Evolutionary conservation across 1,140 invertebrate species (phyloP).

Genomic region (Pachyrhynchus sulphureomaculatus): DNA sequence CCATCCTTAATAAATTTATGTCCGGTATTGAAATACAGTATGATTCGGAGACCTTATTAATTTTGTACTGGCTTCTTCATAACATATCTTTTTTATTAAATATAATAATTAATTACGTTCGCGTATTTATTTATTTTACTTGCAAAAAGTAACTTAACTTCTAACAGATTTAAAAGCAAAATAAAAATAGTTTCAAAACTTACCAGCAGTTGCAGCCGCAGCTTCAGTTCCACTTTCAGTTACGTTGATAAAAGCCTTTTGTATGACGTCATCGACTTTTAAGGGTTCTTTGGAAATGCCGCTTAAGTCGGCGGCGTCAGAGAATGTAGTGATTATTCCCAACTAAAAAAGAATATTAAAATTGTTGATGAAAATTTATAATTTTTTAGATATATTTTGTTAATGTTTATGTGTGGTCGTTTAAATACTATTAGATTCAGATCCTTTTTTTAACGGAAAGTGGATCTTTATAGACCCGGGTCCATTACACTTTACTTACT

Average conservation of each 20-base stretch:
- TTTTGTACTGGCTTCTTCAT: too few relatives aligned
- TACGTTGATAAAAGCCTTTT: constrained; percentile 68
- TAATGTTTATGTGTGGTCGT: neutral
- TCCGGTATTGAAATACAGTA: too few relatives aligned
- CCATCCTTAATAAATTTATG: too few relatives aligned
- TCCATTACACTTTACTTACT: too few relatives aligned
- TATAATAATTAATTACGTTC: too few relatives aligned
- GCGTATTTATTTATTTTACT: too few relatives aligned
- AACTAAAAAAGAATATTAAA: constrained; percentile 46
- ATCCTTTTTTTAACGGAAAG: too few relatives aligned
- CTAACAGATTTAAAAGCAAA: neutral
- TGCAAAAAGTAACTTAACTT: neutral
- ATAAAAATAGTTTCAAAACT: constrained; percentile 24
- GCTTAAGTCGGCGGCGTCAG: constrained; percentile 54
- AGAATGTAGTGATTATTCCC: constrained; percentile 57
- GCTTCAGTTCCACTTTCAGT: constrained; percentile 70
- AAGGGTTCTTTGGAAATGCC: constrained; percentile 50
- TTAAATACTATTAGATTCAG: too few relatives aligned
- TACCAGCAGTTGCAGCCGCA: constrained; percentile 61
- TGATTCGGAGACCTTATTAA: too few relatives aligned
- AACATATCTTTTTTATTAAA: too few relatives aligned
- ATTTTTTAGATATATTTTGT: neutral
- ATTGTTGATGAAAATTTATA: neutral
- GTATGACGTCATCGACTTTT: constrained; percentile 46
- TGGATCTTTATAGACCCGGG: too few relatives aligned